These are phyloP conservation scores for Centruroides sculpturatus DNA, from an alignment of 1,140 invertebrate species.

Conservation along the genomic window DNA sequence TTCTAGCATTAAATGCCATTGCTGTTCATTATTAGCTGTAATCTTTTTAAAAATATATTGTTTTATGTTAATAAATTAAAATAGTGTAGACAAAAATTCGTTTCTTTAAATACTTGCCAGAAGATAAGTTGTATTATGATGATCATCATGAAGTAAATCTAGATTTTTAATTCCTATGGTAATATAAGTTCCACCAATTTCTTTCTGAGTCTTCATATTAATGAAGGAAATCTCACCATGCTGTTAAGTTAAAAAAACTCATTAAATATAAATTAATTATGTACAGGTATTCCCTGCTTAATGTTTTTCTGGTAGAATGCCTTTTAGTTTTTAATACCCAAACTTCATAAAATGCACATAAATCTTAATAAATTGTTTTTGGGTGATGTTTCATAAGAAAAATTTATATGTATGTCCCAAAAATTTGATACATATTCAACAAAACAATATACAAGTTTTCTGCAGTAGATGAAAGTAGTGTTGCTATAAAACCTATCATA, in stretches of 20 bases:
- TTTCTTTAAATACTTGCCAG: constrained; percentile 35
- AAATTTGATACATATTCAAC: too few relatives aligned
- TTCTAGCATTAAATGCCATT: constrained; percentile 32
- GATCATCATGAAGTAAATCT: constrained; percentile 49
- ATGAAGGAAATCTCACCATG: constrained; percentile 52
- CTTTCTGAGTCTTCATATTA: constrained; percentile 48
- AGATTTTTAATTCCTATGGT: constrained; percentile 41
- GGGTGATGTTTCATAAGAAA: too few relatives aligned
- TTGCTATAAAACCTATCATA: too few relatives aligned
- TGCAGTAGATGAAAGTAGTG: too few relatives aligned
- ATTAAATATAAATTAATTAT: neutral
- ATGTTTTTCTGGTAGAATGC: too few relatives aligned
- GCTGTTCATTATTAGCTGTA: constrained; percentile 33
- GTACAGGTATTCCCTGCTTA: neutral
- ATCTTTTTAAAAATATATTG: constrained; percentile 34
- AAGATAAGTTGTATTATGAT: constrained; percentile 46
- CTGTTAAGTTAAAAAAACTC: constrained; percentile 16
- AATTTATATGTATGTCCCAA: too few relatives aligned
- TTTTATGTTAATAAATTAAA: neutral
- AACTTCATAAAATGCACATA: neutral
- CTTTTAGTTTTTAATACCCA: too few relatives aligned
- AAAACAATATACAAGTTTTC: too few relatives aligned
- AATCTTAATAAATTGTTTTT: too few relatives aligned
- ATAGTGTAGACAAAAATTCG: neutral
- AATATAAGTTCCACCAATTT: constrained; percentile 46